phyloP scores from a whole-genome alignment of 2,797 vertebrate species.

The Tamandua tetradactyla region DNA sequence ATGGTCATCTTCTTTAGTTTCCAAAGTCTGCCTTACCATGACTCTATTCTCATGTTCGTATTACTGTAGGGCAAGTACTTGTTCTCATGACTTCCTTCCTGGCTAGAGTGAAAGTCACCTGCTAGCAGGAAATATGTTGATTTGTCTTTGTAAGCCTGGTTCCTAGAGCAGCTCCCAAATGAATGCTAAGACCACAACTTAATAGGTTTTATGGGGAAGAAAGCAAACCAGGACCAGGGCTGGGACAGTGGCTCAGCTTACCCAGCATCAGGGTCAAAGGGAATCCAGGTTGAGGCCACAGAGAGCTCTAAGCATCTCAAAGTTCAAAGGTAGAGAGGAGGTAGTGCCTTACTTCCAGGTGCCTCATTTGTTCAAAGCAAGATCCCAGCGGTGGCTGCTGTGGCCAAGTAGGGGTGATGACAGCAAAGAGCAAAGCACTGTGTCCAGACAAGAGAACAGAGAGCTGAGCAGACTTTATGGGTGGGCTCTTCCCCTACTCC shows the following conservation, averaged over 20 bases:
- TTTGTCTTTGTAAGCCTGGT: neutral
- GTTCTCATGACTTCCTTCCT: neutral
- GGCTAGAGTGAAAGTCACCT: neutral
- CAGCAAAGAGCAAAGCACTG: neutral
- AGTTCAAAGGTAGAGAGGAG: neutral
- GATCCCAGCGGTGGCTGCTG: neutral
- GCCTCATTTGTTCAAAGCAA: neutral
- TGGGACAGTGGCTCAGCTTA: neutral
- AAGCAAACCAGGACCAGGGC: neutral
- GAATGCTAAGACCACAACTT: neutral
- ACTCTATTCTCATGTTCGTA: rapidly evolving
- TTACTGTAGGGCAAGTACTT: too few species aligned
- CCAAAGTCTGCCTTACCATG: rapidly evolving
- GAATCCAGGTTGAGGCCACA: neutral
- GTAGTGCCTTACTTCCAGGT: neutral
- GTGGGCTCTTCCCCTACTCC: neutral
- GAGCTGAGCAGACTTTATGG: neutral
- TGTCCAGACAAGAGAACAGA: neutral
- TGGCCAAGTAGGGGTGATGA: neutral
- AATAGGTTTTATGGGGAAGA: neutral
- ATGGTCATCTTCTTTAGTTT: neutral
- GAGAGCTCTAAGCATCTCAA: neutral
- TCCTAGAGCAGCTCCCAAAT: neutral
- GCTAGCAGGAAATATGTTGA: neutral
- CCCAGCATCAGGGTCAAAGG: neutral